Evolutionary conservation across 2,888 invertebrate genomes (phyloP), one percentile per base, ranked within the genome.

Genomic region (Chymomyza fuscimana): DNA sequence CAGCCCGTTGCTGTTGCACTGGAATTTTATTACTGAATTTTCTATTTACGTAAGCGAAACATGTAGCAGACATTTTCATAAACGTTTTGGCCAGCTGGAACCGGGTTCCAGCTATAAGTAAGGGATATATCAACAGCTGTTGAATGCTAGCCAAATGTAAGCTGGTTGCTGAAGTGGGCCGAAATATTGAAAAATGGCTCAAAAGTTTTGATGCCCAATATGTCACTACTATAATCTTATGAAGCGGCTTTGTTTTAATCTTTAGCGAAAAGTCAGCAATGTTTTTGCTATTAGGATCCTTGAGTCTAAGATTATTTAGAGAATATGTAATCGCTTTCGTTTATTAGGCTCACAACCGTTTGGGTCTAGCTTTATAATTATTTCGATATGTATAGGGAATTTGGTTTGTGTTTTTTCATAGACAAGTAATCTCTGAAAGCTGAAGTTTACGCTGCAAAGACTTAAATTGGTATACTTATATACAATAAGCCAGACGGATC

Each of bases 1-100:
- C 82, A 75, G 76, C 46, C 75, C 65, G 56, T 74, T 40, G 77
- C 80, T 73, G 80, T 82, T 84, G 85, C 82, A 84, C 82, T 85
- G 86, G 87, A 87, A 87, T 87, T 87, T 84, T 84, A 84, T 84
- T 87, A 80, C 87, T 69, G 81, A 81, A 80, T 80, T 76, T 80
- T 77, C 86, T 85, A 72, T 84, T 84, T 84, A 86, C 77, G 74
- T 80, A 84, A 72, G 77, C 83, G 81, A 80, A 84, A 87, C 83
- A 84, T 84, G 83, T 84, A 65, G 74, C 87, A 80, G 87, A 82
- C 86, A 87, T 84, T 84, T 84, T 79, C 83, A 84, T 84, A 84
- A 84, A 79, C 78, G 83, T 72, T 76, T 36, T 65, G 54, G 19
- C 54, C 40, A 46, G 40, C 40, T 46, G 40, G 4, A 12, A 3